Base-by-base conservation (phyloP, 2,113 vertebrate species). In the Platycercus adscitus region DNA sequence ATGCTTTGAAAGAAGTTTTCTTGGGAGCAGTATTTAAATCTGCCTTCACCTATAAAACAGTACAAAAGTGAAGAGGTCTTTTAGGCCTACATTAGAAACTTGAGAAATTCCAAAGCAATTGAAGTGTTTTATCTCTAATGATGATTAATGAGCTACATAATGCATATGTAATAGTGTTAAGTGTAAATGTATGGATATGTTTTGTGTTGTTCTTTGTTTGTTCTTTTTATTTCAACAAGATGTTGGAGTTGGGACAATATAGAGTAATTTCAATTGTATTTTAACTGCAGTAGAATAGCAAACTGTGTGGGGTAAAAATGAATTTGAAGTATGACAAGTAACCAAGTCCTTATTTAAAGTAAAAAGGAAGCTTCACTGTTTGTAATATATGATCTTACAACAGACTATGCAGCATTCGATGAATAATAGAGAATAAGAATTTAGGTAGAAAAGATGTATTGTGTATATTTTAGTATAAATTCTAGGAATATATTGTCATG, bases 401-500 rank as follows among this genome's bases (percentile, higher is more conserved):
- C 7, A 90, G 47, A 35, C 24, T 8, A 68, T 24, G 35, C 15
- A 93, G 13, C 28, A 49, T 88, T 58, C 81, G 68, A 93, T 79
- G 65, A 92, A 93, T 73, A 84, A 76, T 6, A 81, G 10, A 52
- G 17, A 88, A 17, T 25, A 79, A 71, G 41, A 89, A 88, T 64
- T 91, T 90, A 70, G 84, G 58, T 49, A 73, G 76, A 72, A 96
- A 91, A 91, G 4, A 90, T 69, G 13, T 47, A 2, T 13, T 65
- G 17, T 50, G 17, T 88, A 60, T 81, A 89, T 93, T 90, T 94
- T 88, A 35, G 50, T 86, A 58, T 21, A 75, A 79, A 86, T 91
- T 92, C 43, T 20, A 68, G 20, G 14, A 92, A 88, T 95, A 69
- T 79, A 76, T 75, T 94, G 23, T 61, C 23, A 20, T 83, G 56